phyloP scores from a whole-genome alignment of 2,113 vertebrate species.

The Asarcornis scutulata region DNA sequence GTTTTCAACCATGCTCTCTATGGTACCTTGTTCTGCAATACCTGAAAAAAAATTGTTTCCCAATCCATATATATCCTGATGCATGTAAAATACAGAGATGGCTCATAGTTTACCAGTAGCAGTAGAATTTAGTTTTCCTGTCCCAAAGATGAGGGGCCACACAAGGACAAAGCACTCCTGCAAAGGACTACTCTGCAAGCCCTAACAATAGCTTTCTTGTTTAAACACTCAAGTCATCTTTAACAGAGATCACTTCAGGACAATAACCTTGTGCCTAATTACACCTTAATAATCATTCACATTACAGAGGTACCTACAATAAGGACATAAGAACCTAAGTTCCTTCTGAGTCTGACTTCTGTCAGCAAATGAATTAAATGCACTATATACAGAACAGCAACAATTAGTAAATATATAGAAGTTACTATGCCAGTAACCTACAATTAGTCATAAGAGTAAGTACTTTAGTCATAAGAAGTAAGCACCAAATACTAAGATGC shows the following conservation, averaged over 20 bases:
- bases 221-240: background rate
- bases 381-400: background rate
- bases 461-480: background rate
- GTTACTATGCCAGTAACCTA: background rate
- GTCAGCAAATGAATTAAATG: background rate
- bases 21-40: background rate
- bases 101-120: background rate
- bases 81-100: background rate
- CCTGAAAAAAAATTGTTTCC: background rate
- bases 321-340: background rate
- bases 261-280: background rate
- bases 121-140: background rate
- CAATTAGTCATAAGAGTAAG: no score
- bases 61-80: background rate
- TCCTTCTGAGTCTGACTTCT: background rate
- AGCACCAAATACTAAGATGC: background rate
- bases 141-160: background rate
- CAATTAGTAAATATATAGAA: background rate
- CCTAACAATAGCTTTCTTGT: background rate
- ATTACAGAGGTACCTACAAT: background rate
- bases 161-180: background rate
- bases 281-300: background rate
- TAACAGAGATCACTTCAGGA: background rate
- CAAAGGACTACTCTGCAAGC: background rate
- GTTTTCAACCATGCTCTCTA: rapidly evolving